Evolutionary conservation across 1,140 invertebrate species (phyloP), one percentile per base, ranked within the genome.

Genomic region (Conus betulinus): DNA sequence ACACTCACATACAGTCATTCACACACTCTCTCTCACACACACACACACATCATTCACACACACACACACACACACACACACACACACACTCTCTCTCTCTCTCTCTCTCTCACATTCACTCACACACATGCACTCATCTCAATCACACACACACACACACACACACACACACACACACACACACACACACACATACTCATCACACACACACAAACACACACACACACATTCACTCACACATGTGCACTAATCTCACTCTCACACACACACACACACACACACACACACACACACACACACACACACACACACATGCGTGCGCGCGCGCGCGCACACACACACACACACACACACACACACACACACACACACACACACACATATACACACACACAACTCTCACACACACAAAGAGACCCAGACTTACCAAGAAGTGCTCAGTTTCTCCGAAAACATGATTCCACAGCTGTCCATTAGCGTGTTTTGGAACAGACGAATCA

Each of bases 401-500:
- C 67, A 71, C 67, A 71, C 67, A 71, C 67, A 71, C 67, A 71
- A 20, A 71, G 6, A 71, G 17, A 71, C 67, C 1, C 8, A 71
- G 1, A 71, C 84, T n/a, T 85, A 85, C 84, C 63, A 85, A 52
- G 84, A 85, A 74, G 63, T 53, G 67, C 84, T 85, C 63, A 74
- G 67, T 53, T 74, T 85, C 8, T 85, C 84, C 5, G 84, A 85
- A 27, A 85, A 85, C 63, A 74, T 67, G 10, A 85, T 8, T 15
- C 84, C 84, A 74, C 63, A 52, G 67, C 51, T 67, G 23, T 76
- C 67, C 27, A 60, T 53, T 6, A 85, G 7, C n/a, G 84, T 85
- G 39, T 74, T 85, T 71, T 85, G 84, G 51, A 85, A 85, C n/a
- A 85, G 84, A 13, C 71, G 84, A 20, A 85, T 71, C 63, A 85